A percentile compares a stretch with the other conserved stretches of the same genome.
phyloP scores from a whole-genome alignment of 2,113 vertebrate genomes.

The Gopherus evgoodei region DNA sequence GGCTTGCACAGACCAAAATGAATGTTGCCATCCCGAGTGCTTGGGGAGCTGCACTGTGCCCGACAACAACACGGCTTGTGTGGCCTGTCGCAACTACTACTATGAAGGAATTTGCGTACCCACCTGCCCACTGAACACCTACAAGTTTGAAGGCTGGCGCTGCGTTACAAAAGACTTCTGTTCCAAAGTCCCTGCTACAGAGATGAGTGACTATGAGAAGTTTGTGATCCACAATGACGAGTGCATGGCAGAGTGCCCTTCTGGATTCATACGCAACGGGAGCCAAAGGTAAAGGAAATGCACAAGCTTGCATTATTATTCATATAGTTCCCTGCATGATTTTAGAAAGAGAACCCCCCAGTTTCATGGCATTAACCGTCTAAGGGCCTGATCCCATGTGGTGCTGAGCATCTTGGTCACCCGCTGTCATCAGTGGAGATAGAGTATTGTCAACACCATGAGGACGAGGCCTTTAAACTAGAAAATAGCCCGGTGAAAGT shows the following conservation, averaged over 20 bases:
- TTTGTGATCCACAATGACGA: conserved; percentile 95
- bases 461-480: background rate
- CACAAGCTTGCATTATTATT: background rate
- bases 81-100: conserved; percentile 93
- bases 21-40: conserved; percentile 96
- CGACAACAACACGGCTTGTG: conserved; percentile 87
- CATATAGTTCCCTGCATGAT: background rate
- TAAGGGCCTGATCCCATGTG: background rate
- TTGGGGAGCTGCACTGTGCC: conserved; percentile 91
- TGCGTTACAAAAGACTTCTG: conserved; percentile 94
- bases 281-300: conserved; percentile 85
- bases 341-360: background rate
- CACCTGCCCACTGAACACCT: conserved; percentile 90
- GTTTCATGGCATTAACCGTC: fast-evolving
- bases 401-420: background rate
- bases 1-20: conserved; percentile 87
- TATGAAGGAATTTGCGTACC: conserved; percentile 88
- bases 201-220: conserved; percentile 81
- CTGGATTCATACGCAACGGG: conserved; percentile 93
- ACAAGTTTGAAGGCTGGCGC: conserved; percentile 96
- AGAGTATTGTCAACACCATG: background rate
- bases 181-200: conserved; percentile 82
- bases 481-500: background rate
- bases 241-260: conserved; percentile 94
- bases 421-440: background rate